Base-by-base conservation (phyloP, 1,140 invertebrate species). In the Charaxes varanes region DNA sequence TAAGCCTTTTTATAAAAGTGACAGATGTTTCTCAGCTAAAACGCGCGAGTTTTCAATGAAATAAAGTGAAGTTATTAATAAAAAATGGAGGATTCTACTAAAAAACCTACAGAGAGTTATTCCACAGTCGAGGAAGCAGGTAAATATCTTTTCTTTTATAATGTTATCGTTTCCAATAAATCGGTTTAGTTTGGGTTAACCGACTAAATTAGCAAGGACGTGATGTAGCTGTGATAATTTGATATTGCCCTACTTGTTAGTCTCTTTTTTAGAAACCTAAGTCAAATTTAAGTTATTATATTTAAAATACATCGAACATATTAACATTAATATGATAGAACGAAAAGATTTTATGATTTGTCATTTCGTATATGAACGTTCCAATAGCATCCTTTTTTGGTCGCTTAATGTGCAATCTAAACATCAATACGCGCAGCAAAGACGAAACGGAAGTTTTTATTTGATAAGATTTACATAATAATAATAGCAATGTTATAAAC, bases 11-110 rank as follows among this genome's bases (percentile, higher is more conserved):
- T 50, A 27, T 57, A 45, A 14, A 42, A 63, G 63, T 79, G 70
- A 70, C 68, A 76, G 67, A 74, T 72, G 72, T 62, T 70, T 53
- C 49, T 49, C 50, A 56, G 50, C 27, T 66, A 63, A 60, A 67
- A 65, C 66, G 61, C 71, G 71, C 66, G 62, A 73, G 58, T 66
- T 71, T 70, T 62, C 45, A 40, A 41, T 54, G 18, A 42, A 56
- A 53, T 56, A 35, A 31, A 36, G 36, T 24, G 31, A 49, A 53
- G 40, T 51, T 37, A 30, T 43, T 41, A 38, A 28, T 33, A 26
- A 47, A 61, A 35, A 13, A 72, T 76, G 70, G 73, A 78, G 44
- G 58, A 65, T 50, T 54, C 40, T 12, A 55, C 41, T 44, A 44
- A 60, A 44, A 65, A 48, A 21, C 30, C 28, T 19, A 35, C 38